Percentiles rank a stretch among this genome's conserved stretches.
phyloP scores from a whole-genome alignment of 2,113 vertebrate species.

The Eurypyga helias region DNA sequence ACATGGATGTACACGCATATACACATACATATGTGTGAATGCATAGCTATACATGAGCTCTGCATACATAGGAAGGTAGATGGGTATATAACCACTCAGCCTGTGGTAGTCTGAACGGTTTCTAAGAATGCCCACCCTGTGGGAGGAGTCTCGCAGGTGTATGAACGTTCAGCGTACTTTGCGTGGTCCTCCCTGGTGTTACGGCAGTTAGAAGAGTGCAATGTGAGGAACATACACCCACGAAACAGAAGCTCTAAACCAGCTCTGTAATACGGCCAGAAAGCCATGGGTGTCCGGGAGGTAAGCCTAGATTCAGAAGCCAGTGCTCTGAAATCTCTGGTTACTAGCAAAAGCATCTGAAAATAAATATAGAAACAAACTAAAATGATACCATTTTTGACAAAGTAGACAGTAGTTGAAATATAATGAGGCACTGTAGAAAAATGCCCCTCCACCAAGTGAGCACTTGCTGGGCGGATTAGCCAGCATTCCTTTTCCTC shows the following conservation, averaged over 20 bases:
- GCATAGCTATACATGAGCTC: neutral
- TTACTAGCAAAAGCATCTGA: slow-evolving; percentile 32
- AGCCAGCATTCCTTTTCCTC: slow-evolving; percentile 86
- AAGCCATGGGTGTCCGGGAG: neutral
- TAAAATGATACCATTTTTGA: slow-evolving; percentile 74
- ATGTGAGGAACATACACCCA: neutral
- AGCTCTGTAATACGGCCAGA: neutral
- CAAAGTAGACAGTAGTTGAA: slow-evolving; percentile 72
- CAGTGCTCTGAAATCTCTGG: slow-evolving; percentile 37
- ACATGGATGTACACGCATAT: neutral
- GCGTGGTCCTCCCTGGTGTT: neutral
- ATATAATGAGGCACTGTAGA: slow-evolving; percentile 79
- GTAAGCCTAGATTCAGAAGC: neutral
- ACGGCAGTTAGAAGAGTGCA: neutral
- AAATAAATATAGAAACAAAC: slow-evolving; percentile 69
- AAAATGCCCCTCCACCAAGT: slow-evolving; percentile 78
- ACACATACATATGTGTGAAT: neutral
- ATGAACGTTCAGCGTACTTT: neutral
- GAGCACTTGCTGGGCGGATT: slow-evolving; percentile 82
- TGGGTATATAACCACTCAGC: neutral
- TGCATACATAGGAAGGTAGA: neutral
- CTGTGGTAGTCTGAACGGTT: neutral
- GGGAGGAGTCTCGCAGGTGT: neutral
- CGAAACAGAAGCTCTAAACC: neutral
- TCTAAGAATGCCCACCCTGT: neutral